A percentile compares a stretch with the other conserved stretches of the same genome.
Conservation (phyloP, 2,113 vertebrate genomes). For the Aplodontia rufa region DNA sequence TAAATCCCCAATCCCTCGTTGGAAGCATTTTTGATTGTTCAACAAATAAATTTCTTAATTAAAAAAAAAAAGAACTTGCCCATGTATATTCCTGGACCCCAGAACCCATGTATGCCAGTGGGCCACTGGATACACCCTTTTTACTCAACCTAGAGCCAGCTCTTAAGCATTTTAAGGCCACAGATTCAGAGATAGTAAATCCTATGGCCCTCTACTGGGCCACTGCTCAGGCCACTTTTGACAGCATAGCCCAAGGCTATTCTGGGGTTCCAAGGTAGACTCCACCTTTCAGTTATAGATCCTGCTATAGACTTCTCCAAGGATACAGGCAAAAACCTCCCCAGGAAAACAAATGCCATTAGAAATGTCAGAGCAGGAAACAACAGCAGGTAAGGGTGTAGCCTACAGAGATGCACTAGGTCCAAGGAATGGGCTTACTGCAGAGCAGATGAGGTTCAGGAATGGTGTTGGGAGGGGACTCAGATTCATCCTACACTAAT, state of each 20-base stretch:
- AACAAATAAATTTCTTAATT: no score
- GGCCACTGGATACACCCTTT: background rate
- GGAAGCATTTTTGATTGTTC: no score
- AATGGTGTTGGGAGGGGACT: background rate
- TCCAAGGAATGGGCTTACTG: background rate
- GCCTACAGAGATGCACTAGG: background rate
- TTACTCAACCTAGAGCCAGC: background rate
- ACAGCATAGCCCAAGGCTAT: background rate
- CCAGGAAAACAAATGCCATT: background rate
- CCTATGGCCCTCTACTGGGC: background rate
- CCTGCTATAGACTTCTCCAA: background rate
- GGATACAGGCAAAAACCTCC: background rate
- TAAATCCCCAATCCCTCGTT: no score
- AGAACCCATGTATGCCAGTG: background rate
- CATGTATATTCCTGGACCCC: background rate
- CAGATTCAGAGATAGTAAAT: background rate
- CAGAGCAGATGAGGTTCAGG: background rate
- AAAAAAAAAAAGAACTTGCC: background rate
- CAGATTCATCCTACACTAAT: background rate
- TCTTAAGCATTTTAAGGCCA: background rate
- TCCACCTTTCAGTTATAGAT: background rate
- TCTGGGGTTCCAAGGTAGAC: background rate
- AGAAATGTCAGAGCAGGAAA: background rate
- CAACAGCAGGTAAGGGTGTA: background rate
- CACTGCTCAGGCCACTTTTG: background rate